These are phyloP conservation scores for Eilema caniola DNA, from an alignment of 2,888 invertebrate species.

Conservation along the genomic window DNA sequence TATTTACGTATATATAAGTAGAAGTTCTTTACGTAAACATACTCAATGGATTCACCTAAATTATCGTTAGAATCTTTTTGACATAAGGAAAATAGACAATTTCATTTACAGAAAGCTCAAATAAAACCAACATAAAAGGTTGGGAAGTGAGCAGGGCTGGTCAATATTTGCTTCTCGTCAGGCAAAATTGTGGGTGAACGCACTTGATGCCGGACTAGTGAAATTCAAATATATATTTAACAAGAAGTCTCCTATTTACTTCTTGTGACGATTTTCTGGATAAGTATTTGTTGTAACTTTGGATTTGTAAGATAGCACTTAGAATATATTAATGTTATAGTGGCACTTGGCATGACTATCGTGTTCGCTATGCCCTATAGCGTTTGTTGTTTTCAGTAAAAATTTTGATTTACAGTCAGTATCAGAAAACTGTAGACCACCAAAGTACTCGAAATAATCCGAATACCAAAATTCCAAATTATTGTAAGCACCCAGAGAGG, in stretches of 20 bases:
- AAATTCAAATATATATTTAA: conserved; percentile 71
- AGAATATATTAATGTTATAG: not conserved
- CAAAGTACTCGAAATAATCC: too few species aligned
- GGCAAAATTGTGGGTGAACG: conserved; percentile 67
- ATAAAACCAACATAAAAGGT: conserved; percentile 66
- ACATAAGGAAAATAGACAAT: conserved; percentile 52
- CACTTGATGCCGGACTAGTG: conserved; percentile 70
- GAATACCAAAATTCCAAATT: too few species aligned
- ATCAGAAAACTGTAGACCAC: too few species aligned
- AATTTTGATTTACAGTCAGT: too few species aligned
- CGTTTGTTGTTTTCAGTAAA: too few species aligned
- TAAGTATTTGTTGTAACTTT: not conserved
- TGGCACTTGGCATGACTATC: too few species aligned
- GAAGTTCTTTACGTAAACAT: conserved; percentile 20
- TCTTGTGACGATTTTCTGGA: not conserved
- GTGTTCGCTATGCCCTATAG: too few species aligned
- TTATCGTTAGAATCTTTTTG: conserved; percentile 42
- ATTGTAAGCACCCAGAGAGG: too few species aligned
- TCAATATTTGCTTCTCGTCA: conserved; percentile 81
- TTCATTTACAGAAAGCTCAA: conserved; percentile 53
- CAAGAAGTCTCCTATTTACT: not conserved
- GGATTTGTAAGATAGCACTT: not conserved
- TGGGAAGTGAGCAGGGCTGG: conserved; percentile 65
- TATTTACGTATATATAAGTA: not conserved
- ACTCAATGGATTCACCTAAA: conserved; percentile 36